Evolutionary conservation across 1,140 invertebrate genomes (phyloP).

Genomic region (Cyphomyrmex costatus): DNA sequence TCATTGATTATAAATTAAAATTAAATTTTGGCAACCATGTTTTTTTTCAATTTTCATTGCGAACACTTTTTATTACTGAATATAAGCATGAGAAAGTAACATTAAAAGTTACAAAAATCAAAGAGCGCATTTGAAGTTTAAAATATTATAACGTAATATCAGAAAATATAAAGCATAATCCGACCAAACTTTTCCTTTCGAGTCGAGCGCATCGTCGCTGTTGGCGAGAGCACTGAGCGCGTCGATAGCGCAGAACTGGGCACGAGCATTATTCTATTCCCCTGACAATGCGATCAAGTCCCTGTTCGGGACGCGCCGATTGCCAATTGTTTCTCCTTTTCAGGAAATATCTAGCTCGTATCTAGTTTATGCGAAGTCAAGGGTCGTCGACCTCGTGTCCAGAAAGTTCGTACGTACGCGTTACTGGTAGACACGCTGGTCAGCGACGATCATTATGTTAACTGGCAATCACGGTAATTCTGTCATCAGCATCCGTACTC

Average conservation of each 20-base stretch:
- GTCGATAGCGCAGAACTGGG: neutral
- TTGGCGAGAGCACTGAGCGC: too few species aligned
- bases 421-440: conserved; percentile 73
- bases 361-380: conserved; percentile 66
- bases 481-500: conserved; percentile 80
- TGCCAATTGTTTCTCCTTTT: conserved; percentile 74
- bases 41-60: too few species aligned
- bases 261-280: conserved; percentile 49
- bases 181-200: neutral
- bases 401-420: conserved; percentile 68
- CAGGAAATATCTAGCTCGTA: conserved; percentile 70
- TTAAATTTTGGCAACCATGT: too few species aligned
- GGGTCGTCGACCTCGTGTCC: conserved; percentile 75
- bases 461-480: conserved; percentile 85
- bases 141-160: neutral
- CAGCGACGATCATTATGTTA: conserved; percentile 83
- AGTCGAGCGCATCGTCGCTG: neutral
- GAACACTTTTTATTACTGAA: neutral
- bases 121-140: neutral
- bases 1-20: too few species aligned
- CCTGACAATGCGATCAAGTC: conserved; percentile 16
- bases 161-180: neutral
- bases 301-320: conserved; percentile 48
- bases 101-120: neutral
- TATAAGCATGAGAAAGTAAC: neutral